Conservation (phyloP, 2,797 vertebrate genomes). For the Eleutherodactylus coqui region DNA sequence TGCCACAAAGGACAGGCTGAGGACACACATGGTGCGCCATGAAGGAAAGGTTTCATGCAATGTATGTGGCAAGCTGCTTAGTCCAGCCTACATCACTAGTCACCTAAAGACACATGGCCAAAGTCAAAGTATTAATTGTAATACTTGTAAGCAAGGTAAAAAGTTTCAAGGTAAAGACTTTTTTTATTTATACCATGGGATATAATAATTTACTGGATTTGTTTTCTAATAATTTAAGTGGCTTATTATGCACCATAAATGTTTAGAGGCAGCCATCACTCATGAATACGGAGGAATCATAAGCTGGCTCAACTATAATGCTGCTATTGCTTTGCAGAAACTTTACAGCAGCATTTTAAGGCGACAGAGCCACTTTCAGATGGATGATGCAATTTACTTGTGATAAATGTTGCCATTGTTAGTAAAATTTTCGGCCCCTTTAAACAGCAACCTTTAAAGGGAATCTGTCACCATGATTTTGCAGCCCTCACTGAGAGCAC, state of each 20-base stretch:
- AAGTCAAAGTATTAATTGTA: constrained; percentile 90
- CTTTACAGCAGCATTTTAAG: too few species aligned
- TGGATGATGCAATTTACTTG: too few species aligned
- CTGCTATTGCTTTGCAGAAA: too few species aligned
- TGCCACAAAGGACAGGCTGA: constrained; percentile 97
- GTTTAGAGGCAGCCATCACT: not conserved
- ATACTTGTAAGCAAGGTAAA: constrained; percentile 94
- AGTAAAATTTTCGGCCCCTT: too few species aligned
- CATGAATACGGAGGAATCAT: too few species aligned
- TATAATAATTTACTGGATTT: not conserved
- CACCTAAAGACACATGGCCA: constrained; percentile 97
- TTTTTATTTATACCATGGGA: not conserved
- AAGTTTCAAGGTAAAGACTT: constrained; percentile 61
- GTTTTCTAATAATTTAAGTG: not conserved
- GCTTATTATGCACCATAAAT: not conserved
- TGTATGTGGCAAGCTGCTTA: constrained; percentile 97
- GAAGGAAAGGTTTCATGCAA: constrained; percentile 98
- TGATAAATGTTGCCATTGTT: too few species aligned
- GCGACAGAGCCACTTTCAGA: too few species aligned
- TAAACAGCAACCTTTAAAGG: too few species aligned
- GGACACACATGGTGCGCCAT: constrained; percentile 97
- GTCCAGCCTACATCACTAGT: constrained; percentile 96
- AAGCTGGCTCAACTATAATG: too few species aligned
- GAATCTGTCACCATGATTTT: too few species aligned
- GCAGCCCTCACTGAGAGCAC: too few species aligned